Evolutionary conservation across 2,888 invertebrate genomes (phyloP), one percentile per base, ranked within the genome.

Genomic region (Dryococelus australis): DNA sequence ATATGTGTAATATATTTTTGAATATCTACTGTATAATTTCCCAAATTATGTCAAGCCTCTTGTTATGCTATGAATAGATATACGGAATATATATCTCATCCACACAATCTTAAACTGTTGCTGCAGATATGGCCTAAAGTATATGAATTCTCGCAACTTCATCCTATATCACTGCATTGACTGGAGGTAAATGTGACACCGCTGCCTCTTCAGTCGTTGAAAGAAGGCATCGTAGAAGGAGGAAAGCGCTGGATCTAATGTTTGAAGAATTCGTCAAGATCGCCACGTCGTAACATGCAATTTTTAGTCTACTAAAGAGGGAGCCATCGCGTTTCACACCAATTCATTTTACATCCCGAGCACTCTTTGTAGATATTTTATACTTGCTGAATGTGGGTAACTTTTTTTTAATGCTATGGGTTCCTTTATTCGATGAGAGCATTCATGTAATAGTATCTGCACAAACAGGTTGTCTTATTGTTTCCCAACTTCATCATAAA

Each of bases 1-100:
- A n/a, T 80, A 16, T n/a, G 80, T 80, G 26, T n/a, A 80, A 24
- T n/a, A 80, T 80, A 4, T 24, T 80, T 80, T 13, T 20, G n/a
- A n/a, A 0, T 80, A 80, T n/a, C 80, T 80, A n/a, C 26, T 12
- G 28, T 27, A 80, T 80, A 80, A 26, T n/a, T 0, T 80, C 80
- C 80, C 80, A 80, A 80, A 80, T 80, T 80, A 80, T 80, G 26
- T 80, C 80, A 80, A 80, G 80, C n/a, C 80, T 80, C 24, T 80
- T 80, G 80, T 13, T n/a, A n/a, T 13, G 80, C 28, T n/a, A 0
- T 27, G 80, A 26, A n/a, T n/a, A 80, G 12, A 80, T 24, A 0
- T 80, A 80, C 13, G n/a, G 12, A 28, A 80, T 0, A 24, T 80
- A 80, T n/a, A 80, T 24, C 12, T 80, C 0, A 80, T 80, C 0